phyloP scores from a whole-genome alignment of 2,888 invertebrate species.

The Lithophane socia region DNA sequence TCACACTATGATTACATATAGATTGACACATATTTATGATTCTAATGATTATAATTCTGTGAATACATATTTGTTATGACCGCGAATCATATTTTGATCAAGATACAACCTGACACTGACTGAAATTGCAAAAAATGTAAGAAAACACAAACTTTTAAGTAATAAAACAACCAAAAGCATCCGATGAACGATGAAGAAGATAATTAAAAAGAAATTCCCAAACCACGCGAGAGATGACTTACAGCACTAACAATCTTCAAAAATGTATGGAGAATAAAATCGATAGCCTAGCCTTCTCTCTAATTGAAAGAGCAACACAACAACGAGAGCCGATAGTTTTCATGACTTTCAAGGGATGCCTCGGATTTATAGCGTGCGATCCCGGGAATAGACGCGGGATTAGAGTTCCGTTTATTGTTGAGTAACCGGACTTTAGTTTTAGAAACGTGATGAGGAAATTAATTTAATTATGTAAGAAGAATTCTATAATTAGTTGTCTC shows the following conservation, averaged over 20 bases:
- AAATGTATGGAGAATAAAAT: constrained; percentile 19
- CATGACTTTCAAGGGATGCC: constrained; percentile 36
- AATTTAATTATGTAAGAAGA: background rate
- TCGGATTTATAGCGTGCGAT: constrained; percentile 41
- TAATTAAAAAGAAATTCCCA: constrained; percentile 3
- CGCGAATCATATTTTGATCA: no score
- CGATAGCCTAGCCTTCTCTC: constrained; percentile 15
- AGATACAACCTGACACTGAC: no score
- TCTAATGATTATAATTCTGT: no score
- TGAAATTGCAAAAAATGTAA: no score
- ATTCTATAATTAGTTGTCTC: background rate
- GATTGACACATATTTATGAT: no score
- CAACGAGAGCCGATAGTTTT: constrained; percentile 32
- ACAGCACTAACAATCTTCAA: constrained; percentile 12
- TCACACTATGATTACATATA: no score
- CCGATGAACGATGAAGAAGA: background rate
- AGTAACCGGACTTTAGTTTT: background rate
- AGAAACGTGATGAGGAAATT: background rate
- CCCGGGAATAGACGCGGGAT: constrained; percentile 16
- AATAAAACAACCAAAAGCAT: background rate
- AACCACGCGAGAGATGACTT: background rate
- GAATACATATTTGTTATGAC: no score
- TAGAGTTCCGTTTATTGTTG: constrained; percentile 26
- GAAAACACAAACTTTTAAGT: background rate
- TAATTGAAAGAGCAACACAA: constrained; percentile 49